Conservation (phyloP, 2,888 invertebrate genomes). For the Tenthredo amoena region DNA sequence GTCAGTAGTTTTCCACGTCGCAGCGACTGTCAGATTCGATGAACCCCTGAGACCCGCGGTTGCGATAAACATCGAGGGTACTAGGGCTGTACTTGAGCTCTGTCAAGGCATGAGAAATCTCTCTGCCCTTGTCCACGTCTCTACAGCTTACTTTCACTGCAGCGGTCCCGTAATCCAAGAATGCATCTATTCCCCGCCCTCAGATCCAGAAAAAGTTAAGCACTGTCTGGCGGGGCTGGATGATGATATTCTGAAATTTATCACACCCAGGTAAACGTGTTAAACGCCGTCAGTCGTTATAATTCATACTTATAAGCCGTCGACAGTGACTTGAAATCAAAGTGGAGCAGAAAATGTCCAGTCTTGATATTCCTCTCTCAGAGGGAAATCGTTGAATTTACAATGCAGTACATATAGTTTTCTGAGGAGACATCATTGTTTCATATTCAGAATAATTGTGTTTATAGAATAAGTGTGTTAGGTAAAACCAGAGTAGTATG, state of each 20-base stretch:
- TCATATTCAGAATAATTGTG: too few relatives aligned
- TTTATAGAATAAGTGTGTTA: too few relatives aligned
- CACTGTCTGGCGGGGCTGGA: slow-evolving; percentile 86
- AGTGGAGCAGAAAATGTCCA: too few relatives aligned
- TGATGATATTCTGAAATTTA: slow-evolving; percentile 81
- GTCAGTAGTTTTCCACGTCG: slow-evolving; percentile 88
- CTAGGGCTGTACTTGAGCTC: slow-evolving; percentile 89
- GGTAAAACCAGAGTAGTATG: too few relatives aligned
- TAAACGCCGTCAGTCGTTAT: too few relatives aligned
- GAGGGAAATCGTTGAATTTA: too few relatives aligned
- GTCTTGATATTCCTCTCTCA: too few relatives aligned
- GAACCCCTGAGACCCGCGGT: slow-evolving; percentile 92
- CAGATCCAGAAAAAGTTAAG: slow-evolving; percentile 84
- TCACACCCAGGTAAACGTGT: slow-evolving; percentile 79
- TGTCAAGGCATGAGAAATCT: slow-evolving; percentile 86
- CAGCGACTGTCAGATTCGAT: slow-evolving; percentile 88
- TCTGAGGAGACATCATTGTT: too few relatives aligned
- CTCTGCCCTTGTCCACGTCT: slow-evolving; percentile 58
- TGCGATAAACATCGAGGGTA: slow-evolving; percentile 92
- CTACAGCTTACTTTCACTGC: slow-evolving; percentile 44
- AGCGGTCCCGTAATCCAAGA: slow-evolving; percentile 83
- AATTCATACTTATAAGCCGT: too few relatives aligned
- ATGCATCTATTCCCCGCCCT: slow-evolving; percentile 87
- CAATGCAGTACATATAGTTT: too few relatives aligned
- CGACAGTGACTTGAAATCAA: background rate